Evolutionary conservation across 2,113 vertebrate species (phyloP).

Genomic region (Himantopus leucocephalus): DNA sequence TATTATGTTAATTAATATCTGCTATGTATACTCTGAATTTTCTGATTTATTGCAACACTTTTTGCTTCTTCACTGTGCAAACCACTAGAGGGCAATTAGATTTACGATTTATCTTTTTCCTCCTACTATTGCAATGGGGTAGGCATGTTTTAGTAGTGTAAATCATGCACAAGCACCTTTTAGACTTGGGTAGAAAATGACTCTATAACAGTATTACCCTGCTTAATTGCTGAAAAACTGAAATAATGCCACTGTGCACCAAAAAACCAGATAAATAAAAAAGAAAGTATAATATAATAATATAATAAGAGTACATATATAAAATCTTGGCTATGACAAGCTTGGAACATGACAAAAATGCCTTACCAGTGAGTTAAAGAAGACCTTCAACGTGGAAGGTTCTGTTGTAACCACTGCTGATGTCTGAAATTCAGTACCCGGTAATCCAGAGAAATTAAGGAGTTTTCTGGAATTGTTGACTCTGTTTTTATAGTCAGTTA

Average conservation of each 20-base stretch:
- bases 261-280: background rate
- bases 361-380: background rate
- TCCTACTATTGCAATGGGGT: background rate
- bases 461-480: background rate
- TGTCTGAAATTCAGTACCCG: background rate
- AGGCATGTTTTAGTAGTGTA: background rate
- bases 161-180: background rate
- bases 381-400: background rate
- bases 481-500: background rate
- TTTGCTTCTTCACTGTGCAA: background rate
- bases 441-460: background rate
- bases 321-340: background rate
- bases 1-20: background rate
- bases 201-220: background rate
- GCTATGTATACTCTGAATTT: background rate
- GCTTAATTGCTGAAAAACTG: background rate
- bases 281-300: background rate
- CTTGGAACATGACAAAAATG: background rate
- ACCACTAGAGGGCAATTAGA: background rate
- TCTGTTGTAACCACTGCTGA: background rate
- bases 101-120: background rate
- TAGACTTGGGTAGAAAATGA: background rate
- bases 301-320: background rate
- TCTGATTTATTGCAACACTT: background rate
- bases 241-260: background rate